A percentile compares a stretch with the other conserved stretches of the same genome.
These are phyloP conservation scores for Copidosoma aretas DNA, from an alignment of 2,888 invertebrate genomes.

Conservation along the genomic window DNA sequence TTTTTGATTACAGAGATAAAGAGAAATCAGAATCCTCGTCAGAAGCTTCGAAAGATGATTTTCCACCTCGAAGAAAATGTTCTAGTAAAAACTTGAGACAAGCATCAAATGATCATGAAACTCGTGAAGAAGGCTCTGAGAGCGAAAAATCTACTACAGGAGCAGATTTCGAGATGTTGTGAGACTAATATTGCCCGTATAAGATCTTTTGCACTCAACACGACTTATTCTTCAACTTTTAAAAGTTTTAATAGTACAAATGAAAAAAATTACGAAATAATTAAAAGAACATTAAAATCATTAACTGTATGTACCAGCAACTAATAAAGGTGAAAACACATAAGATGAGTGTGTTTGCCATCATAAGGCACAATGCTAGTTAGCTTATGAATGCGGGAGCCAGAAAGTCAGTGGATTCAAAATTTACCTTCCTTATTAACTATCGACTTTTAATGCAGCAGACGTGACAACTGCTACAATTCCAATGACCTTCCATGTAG, in stretches of 20 bases:
- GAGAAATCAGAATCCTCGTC: constrained; percentile 41
- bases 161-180: constrained; percentile 88
- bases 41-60: constrained; percentile 41
- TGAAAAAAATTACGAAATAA: constrained; percentile 1
- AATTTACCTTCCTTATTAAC: no score
- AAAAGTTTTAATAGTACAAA: constrained; percentile 18
- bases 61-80: constrained; percentile 43
- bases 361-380: no score
- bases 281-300: no score
- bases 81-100: constrained; percentile 41
- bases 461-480: no score
- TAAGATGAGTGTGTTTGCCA: no score
- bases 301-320: no score
- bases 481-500: no score
- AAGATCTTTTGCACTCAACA: constrained; percentile 23
- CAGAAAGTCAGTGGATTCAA: no score
- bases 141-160: constrained; percentile 85
- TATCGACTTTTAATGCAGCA: no score
- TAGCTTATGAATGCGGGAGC: no score
- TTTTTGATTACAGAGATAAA: constrained; percentile 35
- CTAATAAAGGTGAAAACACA: no score
- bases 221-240: constrained; percentile 20
- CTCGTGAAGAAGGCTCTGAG: constrained; percentile 68
- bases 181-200: constrained; percentile 35
- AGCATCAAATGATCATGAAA: constrained; percentile 53